Conservation (phyloP, 1,140 invertebrate species). For the Cepaea nemoralis region DNA sequence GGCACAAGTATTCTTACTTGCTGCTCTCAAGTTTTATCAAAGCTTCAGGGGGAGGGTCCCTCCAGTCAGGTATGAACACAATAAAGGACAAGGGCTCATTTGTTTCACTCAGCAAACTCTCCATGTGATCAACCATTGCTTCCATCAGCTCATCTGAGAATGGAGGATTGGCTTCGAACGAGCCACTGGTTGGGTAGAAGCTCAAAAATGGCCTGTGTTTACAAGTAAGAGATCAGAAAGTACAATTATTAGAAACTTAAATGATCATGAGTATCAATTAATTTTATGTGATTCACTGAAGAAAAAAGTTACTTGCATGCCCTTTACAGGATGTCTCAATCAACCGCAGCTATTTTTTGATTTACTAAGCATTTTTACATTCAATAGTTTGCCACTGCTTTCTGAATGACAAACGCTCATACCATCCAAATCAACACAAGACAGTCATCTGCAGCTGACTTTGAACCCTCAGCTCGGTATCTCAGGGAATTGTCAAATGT, state of each 20-base stretch:
- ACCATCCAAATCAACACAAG: no score
- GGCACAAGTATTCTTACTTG: slow-evolving; percentile 58
- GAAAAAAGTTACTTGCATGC: no score
- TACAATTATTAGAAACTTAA: not conserved
- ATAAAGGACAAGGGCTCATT: slow-evolving; percentile 93
- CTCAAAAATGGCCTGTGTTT: slow-evolving; percentile 89
- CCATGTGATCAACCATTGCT: slow-evolving; percentile 90
- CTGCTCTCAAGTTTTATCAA: slow-evolving; percentile 79
- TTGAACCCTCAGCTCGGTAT: no score
- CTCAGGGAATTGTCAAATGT: no score
- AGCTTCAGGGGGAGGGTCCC: slow-evolving; percentile 86
- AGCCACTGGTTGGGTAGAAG: slow-evolving; percentile 91
- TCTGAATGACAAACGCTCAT: no score
- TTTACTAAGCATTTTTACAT: no score
- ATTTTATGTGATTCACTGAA: no score
- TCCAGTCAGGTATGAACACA: slow-evolving; percentile 93
- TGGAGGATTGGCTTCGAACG: slow-evolving; percentile 95
- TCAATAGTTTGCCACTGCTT: no score
- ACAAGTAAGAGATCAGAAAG: slow-evolving; percentile 51
- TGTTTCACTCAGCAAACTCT: slow-evolving; percentile 81
- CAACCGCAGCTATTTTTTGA: no score
- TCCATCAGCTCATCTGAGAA: slow-evolving; percentile 95
- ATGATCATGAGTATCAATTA: not conserved
- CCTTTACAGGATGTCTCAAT: no score
- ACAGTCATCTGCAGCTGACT: no score